These are phyloP conservation scores for Aplochiton taeniatus DNA, from an alignment of 2,797 vertebrate genomes.

Conservation along the genomic window DNA sequence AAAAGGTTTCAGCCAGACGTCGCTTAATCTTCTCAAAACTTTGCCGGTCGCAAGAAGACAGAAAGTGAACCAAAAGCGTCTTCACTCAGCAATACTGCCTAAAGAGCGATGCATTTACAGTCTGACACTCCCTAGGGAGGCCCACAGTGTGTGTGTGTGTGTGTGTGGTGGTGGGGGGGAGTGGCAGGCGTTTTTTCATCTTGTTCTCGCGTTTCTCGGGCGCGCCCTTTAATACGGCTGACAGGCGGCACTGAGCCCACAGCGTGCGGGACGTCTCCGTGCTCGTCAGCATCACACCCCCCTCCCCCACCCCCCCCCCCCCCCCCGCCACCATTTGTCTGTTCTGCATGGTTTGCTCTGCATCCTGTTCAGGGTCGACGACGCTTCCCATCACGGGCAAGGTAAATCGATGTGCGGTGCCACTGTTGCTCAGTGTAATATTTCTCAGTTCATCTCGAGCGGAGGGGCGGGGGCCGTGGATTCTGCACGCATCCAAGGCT, in stretches of 20 bases:
- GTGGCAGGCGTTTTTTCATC: constrained; percentile 45
- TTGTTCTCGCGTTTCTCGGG: constrained; percentile 48
- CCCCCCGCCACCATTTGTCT: constrained; percentile 18
- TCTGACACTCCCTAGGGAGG: too few species aligned
- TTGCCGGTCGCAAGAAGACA: constrained; percentile 3
- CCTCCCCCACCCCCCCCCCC: too few species aligned
- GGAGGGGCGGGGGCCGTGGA: too few species aligned
- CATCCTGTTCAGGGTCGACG: constrained; percentile 39
- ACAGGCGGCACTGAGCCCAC: constrained; percentile 59
- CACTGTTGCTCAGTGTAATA: not conserved
- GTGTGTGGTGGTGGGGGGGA: constrained; percentile 44
- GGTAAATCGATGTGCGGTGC: constrained; percentile 5
- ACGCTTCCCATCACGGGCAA: constrained; percentile 19
- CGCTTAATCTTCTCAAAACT: not conserved
- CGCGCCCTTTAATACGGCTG: constrained; percentile 50
- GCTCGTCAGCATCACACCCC: constrained; percentile 47
- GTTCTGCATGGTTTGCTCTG: constrained; percentile 42
- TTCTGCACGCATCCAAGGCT: too few species aligned
- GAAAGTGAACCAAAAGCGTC: constrained; percentile 8
- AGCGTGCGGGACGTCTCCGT: constrained; percentile 44
- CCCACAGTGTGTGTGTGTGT: constrained; percentile 35
- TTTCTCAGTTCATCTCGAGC: too few species aligned
- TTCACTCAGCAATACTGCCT: constrained; percentile 17
- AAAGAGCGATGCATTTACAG: too few species aligned
- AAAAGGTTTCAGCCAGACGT: too few species aligned